Base-by-base conservation (phyloP, 2,888 invertebrate genomes). In the Amiota mariae region DNA sequence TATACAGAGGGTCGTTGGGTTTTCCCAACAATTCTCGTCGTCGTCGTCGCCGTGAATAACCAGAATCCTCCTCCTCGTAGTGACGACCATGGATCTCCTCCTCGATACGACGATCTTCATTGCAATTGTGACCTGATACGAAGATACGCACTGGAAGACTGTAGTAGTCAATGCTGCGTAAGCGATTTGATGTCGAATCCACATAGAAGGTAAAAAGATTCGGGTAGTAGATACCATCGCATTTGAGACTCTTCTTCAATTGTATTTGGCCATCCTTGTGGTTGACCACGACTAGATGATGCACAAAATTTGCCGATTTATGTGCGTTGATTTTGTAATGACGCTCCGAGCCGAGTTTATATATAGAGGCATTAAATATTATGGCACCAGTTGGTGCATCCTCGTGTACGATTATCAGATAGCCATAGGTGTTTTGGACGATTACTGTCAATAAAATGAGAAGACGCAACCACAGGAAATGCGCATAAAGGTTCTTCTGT, bases 151-250 rank as follows among this genome's bases (percentile, higher is more conserved):
- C 91, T 1, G 96, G 95, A 73, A 96, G 89, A 85, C 96, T 95
- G 86, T 95, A 95, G 88, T 95, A 96, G 87, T 96, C 95, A 77
- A 96, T 94, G 80, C 95, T 95, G 67, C 94, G 92, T 77, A 95
- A 91, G 72, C 95, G 91, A 82, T 94, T 95, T 77, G 96, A 95
- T 70, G 94, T 95, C 51, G 96, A 96, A 88, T 97, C 96, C 76
- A 97, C 94, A 89, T 96, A 95, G 87, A 96, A 93, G 6, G 96
- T 96, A 88, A 97, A 96, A 73, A 96, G 92, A 84, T 94, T 94
- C 0, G 96, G 96, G 87, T 96, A 96, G 79, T 94, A 93, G 49
- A 95, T 91, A 76, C 96, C 96, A 84, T 95, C 94, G 89, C 96
- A 96, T 86, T 93, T 92, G 13, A 96, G 90, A 72, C 92, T 92